A percentile compares a stretch with the other conserved stretches of the same genome.
Evolutionary conservation across 2,797 vertebrate species (phyloP).

Genomic region (Gephyroberyx darwinii): DNA sequence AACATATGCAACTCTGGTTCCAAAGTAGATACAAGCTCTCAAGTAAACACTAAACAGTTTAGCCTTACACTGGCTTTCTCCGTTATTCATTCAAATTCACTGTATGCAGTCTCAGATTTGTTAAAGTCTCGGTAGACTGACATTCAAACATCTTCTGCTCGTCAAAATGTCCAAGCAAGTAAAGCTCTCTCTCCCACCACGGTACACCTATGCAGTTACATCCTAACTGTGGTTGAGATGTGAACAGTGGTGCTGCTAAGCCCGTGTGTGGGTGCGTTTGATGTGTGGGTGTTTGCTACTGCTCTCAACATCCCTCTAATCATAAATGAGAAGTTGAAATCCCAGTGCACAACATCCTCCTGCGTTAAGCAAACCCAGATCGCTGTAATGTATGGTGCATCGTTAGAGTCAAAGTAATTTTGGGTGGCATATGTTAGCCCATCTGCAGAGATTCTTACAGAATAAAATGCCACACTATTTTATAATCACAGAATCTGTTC

Average conservation of each 20-base stretch:
- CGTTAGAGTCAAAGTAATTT: constrained; percentile 5
- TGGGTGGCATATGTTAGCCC: constrained; percentile 18
- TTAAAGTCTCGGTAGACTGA: neutral
- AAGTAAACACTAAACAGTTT: neutral
- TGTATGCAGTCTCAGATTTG: neutral
- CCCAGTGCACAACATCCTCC: neutral
- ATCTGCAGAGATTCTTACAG: constrained; percentile 17
- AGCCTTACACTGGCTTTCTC: neutral
- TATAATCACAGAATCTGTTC: neutral
- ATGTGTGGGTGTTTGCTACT: neutral
- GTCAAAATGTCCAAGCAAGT: neutral
- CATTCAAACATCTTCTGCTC: neutral
- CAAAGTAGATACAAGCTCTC: constrained; percentile 6
- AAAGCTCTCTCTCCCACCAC: neutral
- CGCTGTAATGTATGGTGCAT: neutral
- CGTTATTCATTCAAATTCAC: neutral
- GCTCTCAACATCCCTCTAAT: constrained; percentile 4
- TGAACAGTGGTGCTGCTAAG: neutral
- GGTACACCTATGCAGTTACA: constrained; percentile 11
- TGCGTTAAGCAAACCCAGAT: neutral
- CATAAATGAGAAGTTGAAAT: neutral
- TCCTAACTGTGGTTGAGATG: neutral
- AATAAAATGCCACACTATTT: constrained; percentile 16
- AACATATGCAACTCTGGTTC: neutral
- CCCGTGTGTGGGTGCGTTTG: neutral